Percentiles rank a stretch among this genome's conserved stretches.
Conservation (phyloP, 2,888 invertebrate species). For the Rhorus exstirpatorius region DNA sequence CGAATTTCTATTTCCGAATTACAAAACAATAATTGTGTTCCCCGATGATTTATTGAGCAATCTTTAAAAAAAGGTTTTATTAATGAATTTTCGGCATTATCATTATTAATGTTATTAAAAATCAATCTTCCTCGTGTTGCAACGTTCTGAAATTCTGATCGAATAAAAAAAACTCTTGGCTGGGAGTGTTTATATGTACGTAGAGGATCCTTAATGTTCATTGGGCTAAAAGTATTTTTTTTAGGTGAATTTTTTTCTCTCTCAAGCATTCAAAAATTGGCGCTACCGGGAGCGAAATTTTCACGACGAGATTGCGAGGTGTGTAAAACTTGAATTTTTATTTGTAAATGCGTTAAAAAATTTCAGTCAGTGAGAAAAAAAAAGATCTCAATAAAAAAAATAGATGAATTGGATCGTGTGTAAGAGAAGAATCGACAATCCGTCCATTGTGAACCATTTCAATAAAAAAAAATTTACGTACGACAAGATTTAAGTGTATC, state of each 20-base stretch:
- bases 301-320: neutral
- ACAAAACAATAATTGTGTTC: no score
- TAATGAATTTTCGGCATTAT: no score
- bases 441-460: conserved; percentile 54
- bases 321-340: conserved; percentile 7
- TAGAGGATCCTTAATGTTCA: neutral
- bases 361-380: neutral
- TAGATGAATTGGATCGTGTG: neutral
- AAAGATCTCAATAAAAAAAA: neutral
- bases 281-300: neutral
- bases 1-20: no score
- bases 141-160: no score
- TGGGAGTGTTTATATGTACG: no score
- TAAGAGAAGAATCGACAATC: conserved; percentile 53
- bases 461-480: conserved; percentile 61
- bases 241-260: neutral
- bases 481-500: conserved; percentile 17
- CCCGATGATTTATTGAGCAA: no score
- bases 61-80: no score
- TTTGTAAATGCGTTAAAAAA: neutral
- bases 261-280: neutral
- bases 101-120: no score
- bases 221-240: neutral
- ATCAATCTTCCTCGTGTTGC: no score
- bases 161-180: no score